A percentile compares a stretch with the other conserved stretches of the same genome.
These are phyloP conservation scores for Meganola albula DNA, from an alignment of 2,888 invertebrate species.

Conservation along the genomic window DNA sequence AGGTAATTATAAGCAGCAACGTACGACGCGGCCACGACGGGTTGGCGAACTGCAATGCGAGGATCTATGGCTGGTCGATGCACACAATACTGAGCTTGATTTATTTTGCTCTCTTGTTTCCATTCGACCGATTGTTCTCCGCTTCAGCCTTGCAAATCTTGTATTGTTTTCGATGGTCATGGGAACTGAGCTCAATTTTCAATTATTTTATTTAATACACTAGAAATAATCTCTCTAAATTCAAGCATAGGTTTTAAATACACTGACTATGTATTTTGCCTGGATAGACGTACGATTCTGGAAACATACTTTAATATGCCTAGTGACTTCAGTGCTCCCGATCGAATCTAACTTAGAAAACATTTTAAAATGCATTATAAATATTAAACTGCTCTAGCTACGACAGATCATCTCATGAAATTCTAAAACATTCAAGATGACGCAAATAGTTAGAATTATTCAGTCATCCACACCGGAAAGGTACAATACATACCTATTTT, in stretches of 20 bases:
- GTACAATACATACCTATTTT: conserved; percentile 35
- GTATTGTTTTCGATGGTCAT: conserved; percentile 67
- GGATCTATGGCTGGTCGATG: conserved; percentile 66
- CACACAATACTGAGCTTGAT: conserved; percentile 73
- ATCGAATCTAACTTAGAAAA: conserved; percentile 5
- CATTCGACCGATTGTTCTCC: conserved; percentile 68
- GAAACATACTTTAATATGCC: too few species aligned
- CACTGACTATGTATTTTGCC: too few species aligned
- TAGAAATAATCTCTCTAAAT: too few species aligned
- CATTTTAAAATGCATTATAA: conserved; percentile 8
- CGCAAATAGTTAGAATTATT: conserved; percentile 53
- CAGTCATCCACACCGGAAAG: conserved; percentile 44
- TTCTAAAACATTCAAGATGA: conserved; percentile 45
- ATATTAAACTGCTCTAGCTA: too few species aligned
- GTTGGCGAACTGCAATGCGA: conserved; percentile 62
- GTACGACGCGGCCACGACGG: conserved; percentile 39
- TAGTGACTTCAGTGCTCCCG: too few species aligned
- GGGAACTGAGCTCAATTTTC: conserved; percentile 55
- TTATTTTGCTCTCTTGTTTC: conserved; percentile 73
- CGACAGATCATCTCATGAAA: conserved; percentile 30
- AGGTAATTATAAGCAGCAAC: conserved; percentile 69
- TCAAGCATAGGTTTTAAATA: too few species aligned
- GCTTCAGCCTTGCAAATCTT: conserved; percentile 54
- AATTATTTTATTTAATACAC: too few species aligned
- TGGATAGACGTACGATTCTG: too few species aligned